Evolutionary conservation across 1,140 invertebrate species (phyloP), one percentile per base, ranked within the genome.

Genomic region (Metopolophium dirhodum): DNA sequence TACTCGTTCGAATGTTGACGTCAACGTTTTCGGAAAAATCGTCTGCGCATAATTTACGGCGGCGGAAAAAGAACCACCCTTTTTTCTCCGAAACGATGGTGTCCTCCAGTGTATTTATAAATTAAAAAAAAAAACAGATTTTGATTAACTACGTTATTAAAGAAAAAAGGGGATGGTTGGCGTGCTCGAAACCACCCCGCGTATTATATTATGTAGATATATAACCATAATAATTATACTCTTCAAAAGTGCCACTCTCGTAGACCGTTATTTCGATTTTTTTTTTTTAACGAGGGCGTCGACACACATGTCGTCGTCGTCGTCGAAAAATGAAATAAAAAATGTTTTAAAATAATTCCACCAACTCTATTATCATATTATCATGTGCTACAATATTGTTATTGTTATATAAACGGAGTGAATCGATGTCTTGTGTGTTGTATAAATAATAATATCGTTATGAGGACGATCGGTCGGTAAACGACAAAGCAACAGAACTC

Each of bases 321-420:
- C 2, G 86, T 35, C 18, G 51, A 54, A 54, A 51, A 54, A 54
- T 54, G 22, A 54, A 54, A 54, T 54, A 35, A 88, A 88, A 35
- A 88, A 51, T 11, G n/a, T 89, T 89, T 89, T 0, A 37, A 89
- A 89, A 89, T 14, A 89, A 54, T 89, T 54, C 22, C n/a, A 54
- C 87, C 11, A 49, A 87, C 86, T 22, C 47, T 51, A 87, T 85
- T 26, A n/a, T 86, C 9, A 30, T 41, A 37, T 82, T 82, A 37
- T 82, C 37, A 47, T 26, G 20, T 47, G 23, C 23, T 87, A 54
- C 26, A 89, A 54, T 88, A 83, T 83, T 9, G 41, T 83, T 41
- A 37, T 23, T 86, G 30, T 23, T 14, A 20, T 87, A 49, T 87
- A 51, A 35, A 87, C 47, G 30, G 86, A 35, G 86, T 87, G 86